Percentiles rank a stretch among this genome's conserved stretches.
phyloP scores from a whole-genome alignment of 1,140 invertebrate genomes.

The Stegodyphus dumicola region DNA sequence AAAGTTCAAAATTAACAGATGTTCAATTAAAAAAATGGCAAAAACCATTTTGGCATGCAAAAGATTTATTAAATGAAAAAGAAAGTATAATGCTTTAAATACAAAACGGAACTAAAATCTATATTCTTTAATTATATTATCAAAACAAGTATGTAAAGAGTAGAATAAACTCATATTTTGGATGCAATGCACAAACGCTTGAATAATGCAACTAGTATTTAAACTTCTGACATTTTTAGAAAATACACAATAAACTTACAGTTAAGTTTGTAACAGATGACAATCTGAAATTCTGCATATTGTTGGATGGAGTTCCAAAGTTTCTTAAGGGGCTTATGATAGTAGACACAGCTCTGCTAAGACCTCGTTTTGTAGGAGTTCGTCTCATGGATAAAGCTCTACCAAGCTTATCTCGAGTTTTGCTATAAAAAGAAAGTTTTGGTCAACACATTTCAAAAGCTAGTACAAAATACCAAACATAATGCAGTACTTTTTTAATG shows the following conservation, averaged over 20 bases:
- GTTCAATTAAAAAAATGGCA: no score
- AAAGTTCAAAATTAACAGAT: no score
- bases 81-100: no score
- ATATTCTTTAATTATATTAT: no score
- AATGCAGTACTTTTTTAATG: neutral
- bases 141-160: no score
- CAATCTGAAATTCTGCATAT: constrained; percentile 16
- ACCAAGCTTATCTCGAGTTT: constrained; percentile 88
- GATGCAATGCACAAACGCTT: no score
- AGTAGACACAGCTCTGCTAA: constrained; percentile 93
- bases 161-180: no score
- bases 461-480: constrained; percentile 35
- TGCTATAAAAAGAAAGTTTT: constrained; percentile 67
- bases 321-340: constrained; percentile 81
- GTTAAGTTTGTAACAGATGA: constrained; percentile 53
- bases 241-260: constrained; percentile 26
- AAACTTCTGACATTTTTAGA: neutral
- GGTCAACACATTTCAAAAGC: neutral
- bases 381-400: constrained; percentile 94
- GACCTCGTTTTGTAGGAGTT: constrained; percentile 81
- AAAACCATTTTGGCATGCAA: no score
- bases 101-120: no score
- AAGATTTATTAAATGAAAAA: no score
- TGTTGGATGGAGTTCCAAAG: constrained; percentile 24
- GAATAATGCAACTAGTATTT: no score